These are phyloP conservation scores for Ophion ellenae DNA, from an alignment of 2,888 invertebrate species.

Conservation along the genomic window DNA sequence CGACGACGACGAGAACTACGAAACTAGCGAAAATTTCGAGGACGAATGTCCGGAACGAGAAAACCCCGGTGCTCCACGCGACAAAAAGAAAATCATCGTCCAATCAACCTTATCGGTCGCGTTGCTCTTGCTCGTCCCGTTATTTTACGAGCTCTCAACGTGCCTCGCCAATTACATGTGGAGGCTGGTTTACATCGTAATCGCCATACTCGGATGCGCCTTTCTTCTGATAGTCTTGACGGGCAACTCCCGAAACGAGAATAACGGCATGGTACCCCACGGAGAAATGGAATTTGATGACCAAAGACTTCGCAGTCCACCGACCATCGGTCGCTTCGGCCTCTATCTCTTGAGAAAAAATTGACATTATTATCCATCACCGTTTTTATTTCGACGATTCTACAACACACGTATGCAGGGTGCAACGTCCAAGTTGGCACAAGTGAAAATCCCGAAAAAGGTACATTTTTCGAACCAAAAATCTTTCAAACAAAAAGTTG, in stretches of 20 bases:
- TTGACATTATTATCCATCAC: conserved; percentile 5
- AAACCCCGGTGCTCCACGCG: not conserved
- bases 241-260: conserved; percentile 15
- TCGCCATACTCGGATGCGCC: conserved; percentile 60
- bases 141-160: conserved; percentile 64
- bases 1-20: not conserved
- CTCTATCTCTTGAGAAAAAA: conserved; percentile 22
- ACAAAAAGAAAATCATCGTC: not conserved
- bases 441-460: too few relatives aligned
- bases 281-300: conserved; percentile 20
- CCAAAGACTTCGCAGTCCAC: conserved; percentile 24
- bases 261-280: not conserved
- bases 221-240: conserved; percentile 50
- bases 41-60: not conserved
- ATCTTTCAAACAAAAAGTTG: too few relatives aligned
- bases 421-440: too few relatives aligned
- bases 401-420: too few relatives aligned
- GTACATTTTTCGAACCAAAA: too few relatives aligned
- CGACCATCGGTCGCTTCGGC: conserved; percentile 41
- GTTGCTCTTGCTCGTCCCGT: conserved; percentile 32
- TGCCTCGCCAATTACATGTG: conserved; percentile 64
- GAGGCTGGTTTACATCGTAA: conserved; percentile 58
- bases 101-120: conserved; percentile 17
- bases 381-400: not conserved
- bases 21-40: not conserved